Evolutionary conservation across 64 coral and sea anemone species (phyloP).

Genomic region (Montipora efflorescens): DNA sequence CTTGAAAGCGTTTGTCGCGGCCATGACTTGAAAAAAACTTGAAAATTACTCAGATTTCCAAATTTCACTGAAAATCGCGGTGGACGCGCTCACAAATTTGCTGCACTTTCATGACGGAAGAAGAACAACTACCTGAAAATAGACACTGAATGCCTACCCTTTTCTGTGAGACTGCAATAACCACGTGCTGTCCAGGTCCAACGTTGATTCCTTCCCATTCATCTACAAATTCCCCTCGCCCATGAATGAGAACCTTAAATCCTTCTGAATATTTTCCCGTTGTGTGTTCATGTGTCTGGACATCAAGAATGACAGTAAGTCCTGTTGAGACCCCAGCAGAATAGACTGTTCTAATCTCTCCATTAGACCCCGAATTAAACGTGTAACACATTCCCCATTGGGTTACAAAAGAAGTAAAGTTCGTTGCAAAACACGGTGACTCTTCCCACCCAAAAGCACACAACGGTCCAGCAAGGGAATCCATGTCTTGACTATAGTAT

Average conservation of each 20-base stretch:
- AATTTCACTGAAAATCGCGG: no score
- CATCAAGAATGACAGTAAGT: slow-evolving; percentile 47
- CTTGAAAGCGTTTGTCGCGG: no score
- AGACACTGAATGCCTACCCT: slow-evolving; percentile 35
- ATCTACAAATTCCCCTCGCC: slow-evolving; percentile 69
- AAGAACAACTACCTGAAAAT: background rate
- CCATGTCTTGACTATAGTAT: slow-evolving; percentile 19
- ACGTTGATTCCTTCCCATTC: slow-evolving; percentile 67
- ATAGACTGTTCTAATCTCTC: background rate
- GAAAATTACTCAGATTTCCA: no score
- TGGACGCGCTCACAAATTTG: no score
- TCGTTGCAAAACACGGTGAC: background rate
- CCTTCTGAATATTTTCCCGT: slow-evolving; percentile 54
- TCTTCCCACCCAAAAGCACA: slow-evolving; percentile 1
- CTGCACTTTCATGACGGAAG: no score
- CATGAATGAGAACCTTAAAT: slow-evolving; percentile 60
- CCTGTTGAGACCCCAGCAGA: slow-evolving; percentile 41
- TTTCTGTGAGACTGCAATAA: slow-evolving; percentile 29
- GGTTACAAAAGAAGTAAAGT: slow-evolving; percentile 50
- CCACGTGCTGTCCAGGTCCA: slow-evolving; percentile 59
- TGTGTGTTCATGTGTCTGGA: slow-evolving; percentile 18
- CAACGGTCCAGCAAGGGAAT: background rate
- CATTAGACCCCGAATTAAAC: slow-evolving; percentile 65
- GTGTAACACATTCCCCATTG: slow-evolving; percentile 74
- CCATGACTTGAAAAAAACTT: no score